Conservation (phyloP, 2,888 invertebrate genomes). For the Lydus trimaculatus region DNA sequence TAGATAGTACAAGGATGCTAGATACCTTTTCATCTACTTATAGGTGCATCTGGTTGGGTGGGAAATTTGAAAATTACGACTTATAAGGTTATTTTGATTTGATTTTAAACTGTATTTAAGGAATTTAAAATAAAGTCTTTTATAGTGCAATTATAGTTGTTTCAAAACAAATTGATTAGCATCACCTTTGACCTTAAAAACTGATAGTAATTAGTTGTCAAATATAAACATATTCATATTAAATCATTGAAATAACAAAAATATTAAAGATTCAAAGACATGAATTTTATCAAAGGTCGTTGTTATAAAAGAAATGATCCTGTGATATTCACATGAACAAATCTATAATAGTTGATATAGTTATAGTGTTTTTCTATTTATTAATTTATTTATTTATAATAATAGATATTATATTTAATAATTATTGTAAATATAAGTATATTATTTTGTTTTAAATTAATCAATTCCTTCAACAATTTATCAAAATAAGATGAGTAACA, state of each 20-base stretch:
- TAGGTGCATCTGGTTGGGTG: no score
- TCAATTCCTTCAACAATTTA: background rate
- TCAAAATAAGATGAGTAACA: background rate
- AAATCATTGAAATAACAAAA: conserved; percentile 10
- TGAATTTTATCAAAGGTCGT: conserved; percentile 29
- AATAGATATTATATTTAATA: background rate
- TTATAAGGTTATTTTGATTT: no score
- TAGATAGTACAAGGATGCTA: no score
- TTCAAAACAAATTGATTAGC: background rate
- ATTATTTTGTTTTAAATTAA: background rate
- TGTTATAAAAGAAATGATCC: conserved; percentile 22
- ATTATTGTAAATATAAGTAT: background rate
- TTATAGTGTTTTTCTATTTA: background rate
- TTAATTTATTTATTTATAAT: background rate
- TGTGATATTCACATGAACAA: conserved; percentile 32
- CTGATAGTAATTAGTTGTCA: conserved; percentile 25
- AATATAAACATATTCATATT: conserved; percentile 32
- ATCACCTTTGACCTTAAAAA: conserved; percentile 27
- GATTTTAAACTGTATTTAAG: no score
- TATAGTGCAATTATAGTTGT: background rate
- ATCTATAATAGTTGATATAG: conserved; percentile 20
- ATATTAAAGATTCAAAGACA: conserved; percentile 19
- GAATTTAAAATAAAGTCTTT: background rate
- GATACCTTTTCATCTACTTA: no score
- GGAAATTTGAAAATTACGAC: no score